phyloP scores from a whole-genome alignment of 2,797 vertebrate genomes.

The Chelmon rostratus region DNA sequence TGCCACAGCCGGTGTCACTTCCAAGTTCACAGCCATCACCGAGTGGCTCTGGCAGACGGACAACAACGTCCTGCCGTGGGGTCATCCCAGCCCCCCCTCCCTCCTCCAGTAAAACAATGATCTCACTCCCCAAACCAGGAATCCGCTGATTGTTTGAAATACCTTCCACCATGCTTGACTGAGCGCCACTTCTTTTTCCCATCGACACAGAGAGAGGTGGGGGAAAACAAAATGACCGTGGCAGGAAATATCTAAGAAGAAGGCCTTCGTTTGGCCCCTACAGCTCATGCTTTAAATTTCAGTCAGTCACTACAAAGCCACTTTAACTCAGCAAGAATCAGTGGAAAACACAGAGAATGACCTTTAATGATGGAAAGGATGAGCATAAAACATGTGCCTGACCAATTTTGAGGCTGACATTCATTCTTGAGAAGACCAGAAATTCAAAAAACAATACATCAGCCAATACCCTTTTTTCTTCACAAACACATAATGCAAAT shows the following conservation, averaged over 20 bases:
- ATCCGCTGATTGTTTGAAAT: constrained; percentile 81
- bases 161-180: constrained; percentile 75
- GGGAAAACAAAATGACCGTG: constrained; percentile 58
- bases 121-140: constrained; percentile 74
- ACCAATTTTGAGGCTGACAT: neutral
- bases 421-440: neutral
- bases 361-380: constrained; percentile 1
- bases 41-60: constrained; percentile 34
- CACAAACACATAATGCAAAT: neutral
- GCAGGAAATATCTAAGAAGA: constrained; percentile 60
- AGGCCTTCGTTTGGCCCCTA: constrained; percentile 48
- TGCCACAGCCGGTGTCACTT: constrained; percentile 41
- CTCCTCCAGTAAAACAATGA: constrained; percentile 73
- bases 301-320: neutral
- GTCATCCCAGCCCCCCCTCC: constrained; percentile 46
- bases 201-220: constrained; percentile 33
- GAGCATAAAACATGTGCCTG: neutral
- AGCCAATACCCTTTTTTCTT: neutral
- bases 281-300: constrained; percentile 26
- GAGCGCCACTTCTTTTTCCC: constrained; percentile 63
- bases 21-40: constrained; percentile 8
- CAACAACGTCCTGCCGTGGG: constrained; percentile 37
- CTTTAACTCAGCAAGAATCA: constrained; percentile 3
- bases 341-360: neutral
- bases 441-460: neutral